These are phyloP conservation scores for Lagopus muta DNA, from an alignment of 2,113 vertebrate species.

Conservation along the genomic window DNA sequence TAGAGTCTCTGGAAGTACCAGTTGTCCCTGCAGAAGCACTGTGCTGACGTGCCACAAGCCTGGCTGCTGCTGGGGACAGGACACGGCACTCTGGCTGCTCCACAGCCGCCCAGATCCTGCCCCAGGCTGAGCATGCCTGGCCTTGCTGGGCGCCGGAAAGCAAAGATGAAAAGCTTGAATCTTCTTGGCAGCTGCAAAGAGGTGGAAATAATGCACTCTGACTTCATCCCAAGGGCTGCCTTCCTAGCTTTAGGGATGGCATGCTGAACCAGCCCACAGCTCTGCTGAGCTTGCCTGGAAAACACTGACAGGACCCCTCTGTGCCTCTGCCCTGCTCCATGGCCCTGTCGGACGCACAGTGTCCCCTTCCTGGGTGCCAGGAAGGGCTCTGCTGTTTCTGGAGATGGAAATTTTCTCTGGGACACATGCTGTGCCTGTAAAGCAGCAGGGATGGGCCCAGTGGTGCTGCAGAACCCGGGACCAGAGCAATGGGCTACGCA, in stretches of 20 bases:
- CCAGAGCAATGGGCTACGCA: neutral
- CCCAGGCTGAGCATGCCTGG: fast-evolving
- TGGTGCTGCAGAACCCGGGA: neutral
- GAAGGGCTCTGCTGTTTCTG: neutral
- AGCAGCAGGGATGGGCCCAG: neutral
- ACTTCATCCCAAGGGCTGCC: neutral
- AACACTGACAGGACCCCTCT: neutral
- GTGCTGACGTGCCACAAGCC: neutral
- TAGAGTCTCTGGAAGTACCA: neutral
- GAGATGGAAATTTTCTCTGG: neutral
- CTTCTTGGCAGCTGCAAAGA: neutral
- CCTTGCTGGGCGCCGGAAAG: neutral
- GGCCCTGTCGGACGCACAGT: neutral
- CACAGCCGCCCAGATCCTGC: neutral
- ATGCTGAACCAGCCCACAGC: neutral
- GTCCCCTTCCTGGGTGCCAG: neutral
- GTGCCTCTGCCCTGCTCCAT: neutral
- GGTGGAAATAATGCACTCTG: slow-evolving; percentile 21
- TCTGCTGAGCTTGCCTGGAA: fast-evolving
- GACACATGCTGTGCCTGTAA: neutral
- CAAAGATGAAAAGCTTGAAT: neutral
- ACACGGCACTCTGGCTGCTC: neutral
- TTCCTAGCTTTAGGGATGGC: neutral
- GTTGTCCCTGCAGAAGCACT: fast-evolving
- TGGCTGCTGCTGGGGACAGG: neutral